Evolutionary conservation across 2,888 invertebrate genomes (phyloP), one percentile per base, ranked within the genome.

Genomic region (Leptothorax acervorum): DNA sequence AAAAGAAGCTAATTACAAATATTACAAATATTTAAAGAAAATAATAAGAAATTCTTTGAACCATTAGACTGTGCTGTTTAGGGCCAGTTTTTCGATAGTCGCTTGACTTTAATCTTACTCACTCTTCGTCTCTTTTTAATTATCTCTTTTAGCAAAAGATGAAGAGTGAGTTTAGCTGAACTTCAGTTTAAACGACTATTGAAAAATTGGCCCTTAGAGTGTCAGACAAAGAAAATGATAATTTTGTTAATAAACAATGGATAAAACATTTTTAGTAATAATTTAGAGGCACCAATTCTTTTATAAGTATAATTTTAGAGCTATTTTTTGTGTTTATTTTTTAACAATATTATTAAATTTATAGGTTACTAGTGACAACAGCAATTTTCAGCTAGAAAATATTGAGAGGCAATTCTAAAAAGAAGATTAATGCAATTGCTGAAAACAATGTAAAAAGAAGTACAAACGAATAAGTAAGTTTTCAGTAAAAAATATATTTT

Each of bases 1-100:
- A 0, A 97, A 97, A 93, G 96, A 97, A 71, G 97, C 97, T 6
- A 99, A 99, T 95, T 98, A 98, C 0, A 98, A 98, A 90, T 99
- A 99, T 94, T 98, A 98, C 92, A 96, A 97, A 15, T 48, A 48
- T 74, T 99, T 97, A 94, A 94, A 35, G 96, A 97, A 93, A 98
- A 99, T 94, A n/a, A 62, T n/a, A 62, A 75, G 91, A 97, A 97
- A 89, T 95, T 98, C 35, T 48, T 95, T 92, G 96, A 96, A 93
- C 92, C 96, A 11, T 95, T 96, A 0, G 96, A 96, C 15, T 15
- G 4, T 15, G 4, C 48, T 15, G 5, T 45, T 45, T 45, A 15
- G 15, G 23, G 23, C 23, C 23, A 23, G 23, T 23, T 23, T 23
- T 23, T 23, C 23, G 23, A 23, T 23, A 23, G 23, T 23, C 23